Percentiles rank a stretch among this genome's conserved stretches.
Conservation (phyloP, 2,797 vertebrate species). For the Channa striata region DNA sequence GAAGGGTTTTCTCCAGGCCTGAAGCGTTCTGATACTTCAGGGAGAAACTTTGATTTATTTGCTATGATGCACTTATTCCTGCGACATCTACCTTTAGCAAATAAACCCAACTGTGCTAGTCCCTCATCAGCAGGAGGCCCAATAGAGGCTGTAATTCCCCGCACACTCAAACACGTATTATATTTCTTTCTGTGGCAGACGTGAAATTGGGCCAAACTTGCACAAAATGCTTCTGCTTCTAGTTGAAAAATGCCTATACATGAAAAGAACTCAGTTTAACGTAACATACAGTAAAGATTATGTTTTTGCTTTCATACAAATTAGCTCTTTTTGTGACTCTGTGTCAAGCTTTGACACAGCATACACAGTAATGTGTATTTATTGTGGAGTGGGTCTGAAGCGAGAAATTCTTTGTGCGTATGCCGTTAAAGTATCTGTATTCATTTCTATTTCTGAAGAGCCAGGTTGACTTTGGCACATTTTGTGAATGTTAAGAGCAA, state of each 20-base stretch:
- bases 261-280: conserved; percentile 32
- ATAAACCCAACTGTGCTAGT: conserved; percentile 50
- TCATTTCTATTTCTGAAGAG: conserved; percentile 20
- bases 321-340: conserved; percentile 27
- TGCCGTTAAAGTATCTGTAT: conserved; percentile 15
- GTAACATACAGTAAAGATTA: conserved; percentile 17
- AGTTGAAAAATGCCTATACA: conserved; percentile 34
- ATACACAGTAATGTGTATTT: conserved; percentile 12
- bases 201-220: conserved; percentile 65
- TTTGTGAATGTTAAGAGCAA: conserved; percentile 37
- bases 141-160: conserved; percentile 57
- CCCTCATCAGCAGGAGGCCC: conserved; percentile 59
- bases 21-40: conserved; percentile 54
- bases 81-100: conserved; percentile 59
- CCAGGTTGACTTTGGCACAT: conserved; percentile 40
- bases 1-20: conserved; percentile 57
- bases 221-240: conserved; percentile 43
- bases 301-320: conserved; percentile 25
- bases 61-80: conserved; percentile 57
- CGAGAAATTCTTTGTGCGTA: conserved; percentile 23
- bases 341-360: conserved; percentile 23
- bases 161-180: conserved; percentile 54
- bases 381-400: conserved; percentile 7
- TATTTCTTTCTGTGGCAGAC: conserved; percentile 56
- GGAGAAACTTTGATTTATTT: conserved; percentile 69